Conservation (phyloP, 2,797 vertebrate species). For the Gymnoscopelus braueri region DNA sequence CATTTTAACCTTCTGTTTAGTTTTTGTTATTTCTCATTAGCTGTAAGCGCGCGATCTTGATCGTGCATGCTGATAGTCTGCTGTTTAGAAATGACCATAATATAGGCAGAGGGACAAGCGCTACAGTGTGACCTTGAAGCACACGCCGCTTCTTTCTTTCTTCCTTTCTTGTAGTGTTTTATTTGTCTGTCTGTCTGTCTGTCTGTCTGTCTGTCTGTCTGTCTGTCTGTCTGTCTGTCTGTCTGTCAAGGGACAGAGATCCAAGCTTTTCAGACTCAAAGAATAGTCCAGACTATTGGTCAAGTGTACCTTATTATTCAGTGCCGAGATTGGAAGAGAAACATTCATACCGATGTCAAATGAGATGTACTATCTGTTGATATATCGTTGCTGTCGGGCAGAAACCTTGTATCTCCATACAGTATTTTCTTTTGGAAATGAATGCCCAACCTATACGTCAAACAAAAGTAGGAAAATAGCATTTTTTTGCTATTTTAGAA, state of each 20-base stretch:
- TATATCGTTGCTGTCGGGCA: too few species aligned
- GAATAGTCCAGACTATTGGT: not conserved
- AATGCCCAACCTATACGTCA: too few species aligned
- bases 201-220: slow-evolving; percentile 67
- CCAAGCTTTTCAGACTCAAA: slow-evolving; percentile 36
- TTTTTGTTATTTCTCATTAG: slow-evolving; percentile 53
- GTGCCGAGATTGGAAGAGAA: not conserved
- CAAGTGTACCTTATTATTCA: not conserved
- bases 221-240: slow-evolving; percentile 35
- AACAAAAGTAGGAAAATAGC: too few species aligned
- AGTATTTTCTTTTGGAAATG: too few species aligned
- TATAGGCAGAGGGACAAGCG: slow-evolving; percentile 70
- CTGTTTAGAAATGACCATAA: slow-evolving; percentile 76
- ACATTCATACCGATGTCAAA: not conserved
- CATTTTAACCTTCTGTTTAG: slow-evolving; percentile 20
- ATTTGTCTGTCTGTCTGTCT: slow-evolving; percentile 40
- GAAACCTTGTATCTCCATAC: too few species aligned
- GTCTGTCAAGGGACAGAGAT: slow-evolving; percentile 50
- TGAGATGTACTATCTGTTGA: too few species aligned
- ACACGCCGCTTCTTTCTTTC: not conserved
- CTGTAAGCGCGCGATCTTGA: slow-evolving; percentile 67
- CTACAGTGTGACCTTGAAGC: slow-evolving; percentile 77
- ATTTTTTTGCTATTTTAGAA: too few species aligned
- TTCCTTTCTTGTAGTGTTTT: not conserved
- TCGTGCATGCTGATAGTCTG: slow-evolving; percentile 70